Conservation (phyloP, 2,888 invertebrate genomes). For the Ennomos quercinarius region DNA sequence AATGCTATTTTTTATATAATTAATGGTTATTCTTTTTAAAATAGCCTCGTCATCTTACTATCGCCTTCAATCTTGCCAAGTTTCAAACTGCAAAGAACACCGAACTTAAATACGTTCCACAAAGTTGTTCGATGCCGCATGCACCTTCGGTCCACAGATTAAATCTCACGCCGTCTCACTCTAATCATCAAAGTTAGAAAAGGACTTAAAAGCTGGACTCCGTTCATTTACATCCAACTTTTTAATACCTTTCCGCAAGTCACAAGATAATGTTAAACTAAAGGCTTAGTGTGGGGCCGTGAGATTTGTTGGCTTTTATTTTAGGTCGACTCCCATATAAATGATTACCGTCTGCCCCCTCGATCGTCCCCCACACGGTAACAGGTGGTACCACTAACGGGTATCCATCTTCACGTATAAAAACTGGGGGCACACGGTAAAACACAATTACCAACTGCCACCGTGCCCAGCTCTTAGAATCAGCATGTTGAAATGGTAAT, state of each 20-base stretch:
- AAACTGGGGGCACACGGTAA: too few species aligned
- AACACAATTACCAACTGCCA: too few species aligned
- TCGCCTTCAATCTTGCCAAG: conserved; percentile 13
- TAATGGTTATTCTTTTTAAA: not conserved
- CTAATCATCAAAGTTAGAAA: conserved; percentile 39
- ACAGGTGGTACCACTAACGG: too few species aligned
- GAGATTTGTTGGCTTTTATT: not conserved
- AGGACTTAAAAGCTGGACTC: conserved; percentile 39
- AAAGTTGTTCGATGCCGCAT: conserved; percentile 24
- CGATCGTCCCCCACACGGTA: too few species aligned
- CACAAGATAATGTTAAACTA: conserved; percentile 54
- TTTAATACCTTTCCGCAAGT: conserved; percentile 54
- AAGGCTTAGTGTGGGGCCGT: conserved; percentile 47
- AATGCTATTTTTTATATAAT: too few species aligned
- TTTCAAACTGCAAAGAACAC: conserved; percentile 16
- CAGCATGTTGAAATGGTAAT: too few species aligned
- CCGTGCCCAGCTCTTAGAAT: too few species aligned
- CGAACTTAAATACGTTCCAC: conserved; percentile 10
- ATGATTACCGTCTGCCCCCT: too few species aligned
- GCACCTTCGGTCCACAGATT: conserved; percentile 28
- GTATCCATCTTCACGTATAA: too few species aligned
- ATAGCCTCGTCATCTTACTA: conserved; percentile 2
- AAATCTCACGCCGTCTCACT: conserved; percentile 27
- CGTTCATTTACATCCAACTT: conserved; percentile 57
- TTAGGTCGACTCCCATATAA: too few species aligned